Conservation (phyloP, 2,113 vertebrate genomes). For the Gracilinanus agilis region DNA sequence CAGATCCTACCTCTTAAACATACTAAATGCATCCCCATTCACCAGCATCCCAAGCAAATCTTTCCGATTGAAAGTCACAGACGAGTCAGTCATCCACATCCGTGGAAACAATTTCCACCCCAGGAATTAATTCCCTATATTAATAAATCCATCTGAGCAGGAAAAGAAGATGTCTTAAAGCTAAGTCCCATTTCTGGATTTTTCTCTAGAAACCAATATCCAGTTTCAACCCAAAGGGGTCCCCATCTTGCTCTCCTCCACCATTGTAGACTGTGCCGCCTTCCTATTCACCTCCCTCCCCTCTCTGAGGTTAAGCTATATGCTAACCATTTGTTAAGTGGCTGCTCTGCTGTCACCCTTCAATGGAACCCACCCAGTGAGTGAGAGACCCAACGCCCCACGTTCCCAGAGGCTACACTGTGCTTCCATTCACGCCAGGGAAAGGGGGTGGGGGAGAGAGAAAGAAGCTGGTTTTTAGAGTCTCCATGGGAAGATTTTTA, state of each 20-base stretch:
- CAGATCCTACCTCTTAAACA: background rate
- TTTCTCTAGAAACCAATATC: background rate
- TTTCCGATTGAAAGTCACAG: background rate
- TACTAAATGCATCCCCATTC: background rate
- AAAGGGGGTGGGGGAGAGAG: background rate
- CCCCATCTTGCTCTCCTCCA: background rate
- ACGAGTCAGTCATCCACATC: background rate
- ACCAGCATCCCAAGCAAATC: background rate
- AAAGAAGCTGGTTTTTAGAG: background rate
- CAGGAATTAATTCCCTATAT: background rate
- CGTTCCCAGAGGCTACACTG: background rate
- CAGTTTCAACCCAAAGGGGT: background rate
- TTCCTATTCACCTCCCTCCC: background rate
- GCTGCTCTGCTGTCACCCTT: background rate
- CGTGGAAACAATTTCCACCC: background rate
- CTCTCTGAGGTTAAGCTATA: background rate
- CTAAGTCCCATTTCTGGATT: background rate
- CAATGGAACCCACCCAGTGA: background rate
- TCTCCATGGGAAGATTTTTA: background rate
- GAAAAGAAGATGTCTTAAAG: background rate
- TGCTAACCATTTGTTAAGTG: background rate
- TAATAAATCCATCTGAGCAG: background rate
- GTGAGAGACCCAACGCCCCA: background rate
- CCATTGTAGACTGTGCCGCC: background rate
- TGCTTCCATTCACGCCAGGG: background rate